These are phyloP conservation scores for Tenthredo distinguenda DNA, from an alignment of 2,888 invertebrate genomes.

Conservation along the genomic window DNA sequence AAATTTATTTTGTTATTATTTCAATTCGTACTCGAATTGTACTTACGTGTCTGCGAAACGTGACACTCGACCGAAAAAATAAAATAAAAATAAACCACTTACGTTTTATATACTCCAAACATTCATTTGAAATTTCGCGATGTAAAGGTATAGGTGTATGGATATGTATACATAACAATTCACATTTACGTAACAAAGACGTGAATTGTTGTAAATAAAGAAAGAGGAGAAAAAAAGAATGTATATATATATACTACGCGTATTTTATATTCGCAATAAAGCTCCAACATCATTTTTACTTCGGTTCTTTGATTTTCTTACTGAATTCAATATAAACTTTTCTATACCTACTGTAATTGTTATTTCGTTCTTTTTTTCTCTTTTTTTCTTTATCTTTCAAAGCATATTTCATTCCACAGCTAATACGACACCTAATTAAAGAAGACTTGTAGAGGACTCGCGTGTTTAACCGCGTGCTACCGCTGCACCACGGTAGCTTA, in stretches of 20 bases:
- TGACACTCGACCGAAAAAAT: not conserved
- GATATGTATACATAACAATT: not conserved
- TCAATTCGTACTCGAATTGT: not conserved
- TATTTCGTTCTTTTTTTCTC: not conserved
- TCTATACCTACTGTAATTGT: not conserved
- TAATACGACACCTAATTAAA: not conserved
- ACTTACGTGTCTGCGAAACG: not conserved
- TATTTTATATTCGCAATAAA: constrained; percentile 1
- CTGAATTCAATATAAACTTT: not conserved
- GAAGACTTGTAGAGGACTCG: not conserved
- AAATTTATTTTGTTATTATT: no score
- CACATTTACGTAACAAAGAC: not conserved
- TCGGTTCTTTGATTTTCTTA: not conserved
- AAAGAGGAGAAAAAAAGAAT: not conserved
- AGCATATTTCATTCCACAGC: not conserved
- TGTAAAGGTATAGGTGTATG: not conserved
- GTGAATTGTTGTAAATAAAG: not conserved
- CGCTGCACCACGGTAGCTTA: not conserved
- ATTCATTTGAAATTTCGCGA: not conserved
- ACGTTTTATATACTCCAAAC: not conserved
- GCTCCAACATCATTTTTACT: not conserved
- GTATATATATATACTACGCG: not conserved
- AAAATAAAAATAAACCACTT: not conserved
- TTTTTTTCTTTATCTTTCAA: not conserved
- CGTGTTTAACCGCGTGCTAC: not conserved